Conservation (phyloP, 2,888 invertebrate genomes). For the Trissoscelio sp. region DNA sequence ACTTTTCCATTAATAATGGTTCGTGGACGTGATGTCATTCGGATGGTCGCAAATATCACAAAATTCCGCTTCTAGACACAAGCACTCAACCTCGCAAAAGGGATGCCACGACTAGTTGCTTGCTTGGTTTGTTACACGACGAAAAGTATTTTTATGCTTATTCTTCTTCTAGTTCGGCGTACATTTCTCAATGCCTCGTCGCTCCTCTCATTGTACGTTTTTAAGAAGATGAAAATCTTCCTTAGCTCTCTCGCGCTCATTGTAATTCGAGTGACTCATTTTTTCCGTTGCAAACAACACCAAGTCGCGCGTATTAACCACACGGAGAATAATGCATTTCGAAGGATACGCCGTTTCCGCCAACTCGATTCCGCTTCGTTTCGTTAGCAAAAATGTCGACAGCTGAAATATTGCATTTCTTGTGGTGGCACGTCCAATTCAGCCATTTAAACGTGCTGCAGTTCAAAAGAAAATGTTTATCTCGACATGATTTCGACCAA, state of each 20-base stretch:
- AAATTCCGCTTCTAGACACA: constrained; percentile 39
- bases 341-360: not conserved
- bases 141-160: constrained; percentile 54
- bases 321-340: constrained; percentile 1
- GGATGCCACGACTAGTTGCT: constrained; percentile 61
- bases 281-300: constrained; percentile 13
- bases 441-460: no score
- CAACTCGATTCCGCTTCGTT: not conserved
- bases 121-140: constrained; percentile 59
- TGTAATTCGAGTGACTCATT: constrained; percentile 45
- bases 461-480: no score
- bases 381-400: constrained; percentile 24
- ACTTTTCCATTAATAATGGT: constrained; percentile 41
- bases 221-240: constrained; percentile 48
- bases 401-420: constrained; percentile 1
- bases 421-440: not conserved
- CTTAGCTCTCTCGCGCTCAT: constrained; percentile 32
- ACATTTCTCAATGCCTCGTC: no score
- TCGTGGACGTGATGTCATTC: constrained; percentile 33
- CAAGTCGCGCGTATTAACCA: constrained; percentile 7
- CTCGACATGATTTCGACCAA: no score
- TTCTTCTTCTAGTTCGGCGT: constrained; percentile 31
- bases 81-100: constrained; percentile 54
- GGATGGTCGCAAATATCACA: constrained; percentile 30
- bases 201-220: constrained; percentile 34